phyloP scores from a whole-genome alignment of 2,113 vertebrate species.

The Oncorhynchus keta region DNA sequence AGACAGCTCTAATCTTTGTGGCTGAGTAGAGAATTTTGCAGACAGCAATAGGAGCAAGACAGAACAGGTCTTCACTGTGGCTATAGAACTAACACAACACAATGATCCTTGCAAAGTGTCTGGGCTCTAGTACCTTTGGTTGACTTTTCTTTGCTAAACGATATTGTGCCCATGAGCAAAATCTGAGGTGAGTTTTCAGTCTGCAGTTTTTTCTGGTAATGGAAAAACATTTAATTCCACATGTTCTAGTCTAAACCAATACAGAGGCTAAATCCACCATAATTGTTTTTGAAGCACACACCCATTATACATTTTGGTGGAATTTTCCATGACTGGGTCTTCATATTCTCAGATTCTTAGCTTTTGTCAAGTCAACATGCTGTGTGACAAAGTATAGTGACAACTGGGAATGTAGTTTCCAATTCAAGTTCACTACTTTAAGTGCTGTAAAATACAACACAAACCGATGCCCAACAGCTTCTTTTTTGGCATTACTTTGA shows the following conservation, averaged over 20 bases:
- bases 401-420: not conserved
- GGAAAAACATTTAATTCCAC: not conserved
- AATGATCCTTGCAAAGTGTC: not conserved
- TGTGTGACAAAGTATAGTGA: not conserved
- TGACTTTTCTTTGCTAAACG: not conserved
- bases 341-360: not conserved
- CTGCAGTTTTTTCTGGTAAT: not conserved
- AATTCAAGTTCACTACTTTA: too few species aligned
- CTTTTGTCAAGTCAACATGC: not conserved
- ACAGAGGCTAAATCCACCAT: too few species aligned
- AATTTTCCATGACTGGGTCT: not conserved
- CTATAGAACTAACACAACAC: conserved; percentile 15
- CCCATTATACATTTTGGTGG: not conserved
- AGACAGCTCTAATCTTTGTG: conserved; percentile 38
- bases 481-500: not conserved
- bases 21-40: conserved; percentile 49
- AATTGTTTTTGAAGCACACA: not conserved
- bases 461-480: too few species aligned
- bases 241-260: too few species aligned
- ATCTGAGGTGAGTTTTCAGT: not conserved
- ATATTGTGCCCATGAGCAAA: not conserved
- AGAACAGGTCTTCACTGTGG: conserved; percentile 40
- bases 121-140: conserved; percentile 4
- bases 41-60: conserved; percentile 55
- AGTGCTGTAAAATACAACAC: too few species aligned